Evolutionary conservation across 1,140 invertebrate species (phyloP).

Genomic region (Drosophila rhopaloa): DNA sequence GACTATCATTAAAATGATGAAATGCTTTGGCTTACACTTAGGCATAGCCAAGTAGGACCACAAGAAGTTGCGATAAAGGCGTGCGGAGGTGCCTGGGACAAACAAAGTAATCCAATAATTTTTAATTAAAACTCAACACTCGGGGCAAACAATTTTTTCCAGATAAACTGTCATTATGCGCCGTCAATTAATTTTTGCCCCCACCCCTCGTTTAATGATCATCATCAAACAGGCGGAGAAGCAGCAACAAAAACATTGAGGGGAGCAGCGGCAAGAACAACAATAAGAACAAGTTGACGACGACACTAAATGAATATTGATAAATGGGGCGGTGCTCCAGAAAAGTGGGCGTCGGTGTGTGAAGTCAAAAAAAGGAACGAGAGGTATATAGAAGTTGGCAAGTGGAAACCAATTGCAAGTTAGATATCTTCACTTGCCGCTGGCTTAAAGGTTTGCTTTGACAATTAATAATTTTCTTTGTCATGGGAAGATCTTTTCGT

Average conservation of each 20-base stretch:
- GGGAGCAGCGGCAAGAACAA: slow-evolving; percentile 25
- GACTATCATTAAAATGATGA: slow-evolving; percentile 82
- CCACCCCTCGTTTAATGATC: slow-evolving; percentile 65
- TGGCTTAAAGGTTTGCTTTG: slow-evolving; percentile 45
- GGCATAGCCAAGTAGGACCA: slow-evolving; percentile 76
- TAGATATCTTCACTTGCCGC: slow-evolving; percentile 55
- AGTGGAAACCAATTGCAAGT: slow-evolving; percentile 52
- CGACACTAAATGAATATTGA: slow-evolving; percentile 84
- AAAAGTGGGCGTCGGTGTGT: slow-evolving; percentile 71
- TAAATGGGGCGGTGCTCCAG: slow-evolving; percentile 79
- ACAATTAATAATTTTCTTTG: slow-evolving; percentile 52
- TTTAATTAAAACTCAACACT: slow-evolving; percentile 84
- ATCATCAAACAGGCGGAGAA: slow-evolving; percentile 62
- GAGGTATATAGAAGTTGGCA: slow-evolving; percentile 24
- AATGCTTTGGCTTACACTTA: slow-evolving; percentile 83
- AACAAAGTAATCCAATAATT: slow-evolving; percentile 82
- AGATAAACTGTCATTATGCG: slow-evolving; percentile 83
- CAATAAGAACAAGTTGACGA: slow-evolving; percentile 60
- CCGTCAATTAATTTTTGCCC: slow-evolving; percentile 80
- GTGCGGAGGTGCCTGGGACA: slow-evolving; percentile 22
- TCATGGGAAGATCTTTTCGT: slow-evolving; percentile 14
- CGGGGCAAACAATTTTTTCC: slow-evolving; percentile 82
- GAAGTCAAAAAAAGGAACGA: slow-evolving; percentile 34
- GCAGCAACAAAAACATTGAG: slow-evolving; percentile 6
- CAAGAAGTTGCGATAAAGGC: background rate